Evolutionary conservation across 2,113 vertebrate species (phyloP), one percentile per base, ranked within the genome.

Genomic region (Nothobranchius kuhntae): DNA sequence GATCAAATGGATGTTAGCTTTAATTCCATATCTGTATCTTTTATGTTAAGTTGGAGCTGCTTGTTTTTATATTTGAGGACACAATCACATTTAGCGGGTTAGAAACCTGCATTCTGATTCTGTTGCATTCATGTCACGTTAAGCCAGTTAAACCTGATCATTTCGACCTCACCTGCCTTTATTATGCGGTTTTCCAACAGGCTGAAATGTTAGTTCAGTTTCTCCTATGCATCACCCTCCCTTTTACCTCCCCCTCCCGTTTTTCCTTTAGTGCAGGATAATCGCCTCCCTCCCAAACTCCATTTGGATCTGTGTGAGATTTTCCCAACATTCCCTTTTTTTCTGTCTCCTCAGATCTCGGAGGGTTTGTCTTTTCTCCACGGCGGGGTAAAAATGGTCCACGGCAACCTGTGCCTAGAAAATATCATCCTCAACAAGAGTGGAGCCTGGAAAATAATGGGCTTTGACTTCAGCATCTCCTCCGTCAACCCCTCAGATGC

Each of bases 391-490:
- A 99, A 99, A 91, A 99, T 99, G 98, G 94, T 99, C 66, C 98
- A 99, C 80, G 95, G 97, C 52, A 99, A 99, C 88, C 86, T 99
- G 84, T 95, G 94, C 83, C 92, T 88, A 67, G 96, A 98, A 90
- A 99, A 99, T 86, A 93, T 99, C 84, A 98, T 99, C 88, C 91
- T 99, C 73, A 99, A 99, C 91, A 99, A 98, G 87, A 99, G 95
- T 48, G 98, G 97, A 70, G 93, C 95, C 13, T 99, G 98, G 98
- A 99, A 99, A 93, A 99, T 99, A 84, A 99, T 96, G 96, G 98
- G 98, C 56, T 99, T 99, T 83, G 98, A 99, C 91, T 99, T 98
- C 90, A 96, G 94, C 86, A 95, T 97, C 82, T 96, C 96, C 7
- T 95, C 97, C 15, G 90, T 77, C 69, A 98, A 99, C 91, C 94